These are phyloP conservation scores for Stomatorhinus ivindoensis DNA, from an alignment of 2,113 vertebrate species.

Conservation along the genomic window DNA sequence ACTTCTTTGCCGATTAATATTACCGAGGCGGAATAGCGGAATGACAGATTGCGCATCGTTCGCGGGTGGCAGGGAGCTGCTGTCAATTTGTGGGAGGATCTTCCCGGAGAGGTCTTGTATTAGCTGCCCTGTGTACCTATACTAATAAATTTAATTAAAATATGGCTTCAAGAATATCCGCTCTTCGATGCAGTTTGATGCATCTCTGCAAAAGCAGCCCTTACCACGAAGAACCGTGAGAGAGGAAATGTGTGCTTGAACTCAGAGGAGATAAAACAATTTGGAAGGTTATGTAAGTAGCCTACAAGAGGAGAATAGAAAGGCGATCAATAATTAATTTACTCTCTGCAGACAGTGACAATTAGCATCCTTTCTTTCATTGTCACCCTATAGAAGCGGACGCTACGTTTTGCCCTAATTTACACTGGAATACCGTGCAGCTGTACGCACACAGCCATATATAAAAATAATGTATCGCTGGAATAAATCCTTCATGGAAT, in stretches of 20 bases:
- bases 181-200: slow-evolving; percentile 31
- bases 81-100: neutral
- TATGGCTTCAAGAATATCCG: neutral
- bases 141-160: neutral
- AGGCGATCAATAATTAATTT: slow-evolving; percentile 72
- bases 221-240: slow-evolving; percentile 45
- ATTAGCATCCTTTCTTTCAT: slow-evolving; percentile 64
- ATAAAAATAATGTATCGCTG: neutral
- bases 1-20: neutral
- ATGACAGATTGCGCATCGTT: neutral
- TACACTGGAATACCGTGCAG: slow-evolving; percentile 28
- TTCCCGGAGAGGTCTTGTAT: neutral
- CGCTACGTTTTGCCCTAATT: slow-evolving; percentile 48
- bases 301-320: slow-evolving; percentile 58
- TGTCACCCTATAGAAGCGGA: slow-evolving; percentile 50
- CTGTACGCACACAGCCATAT: neutral
- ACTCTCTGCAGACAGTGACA: slow-evolving; percentile 67
- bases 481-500: neutral
- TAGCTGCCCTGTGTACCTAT: neutral
- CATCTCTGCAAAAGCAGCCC: slow-evolving; percentile 33
- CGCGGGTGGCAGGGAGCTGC: neutral
- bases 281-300: slow-evolving; percentile 61
- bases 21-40: neutral
- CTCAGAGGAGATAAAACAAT: slow-evolving; percentile 58
- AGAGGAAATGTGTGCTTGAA: slow-evolving; percentile 57